Evolutionary conservation across 2,113 vertebrate species (phyloP), one percentile per base, ranked within the genome.

Genomic region (Aphyosemion australe): DNA sequence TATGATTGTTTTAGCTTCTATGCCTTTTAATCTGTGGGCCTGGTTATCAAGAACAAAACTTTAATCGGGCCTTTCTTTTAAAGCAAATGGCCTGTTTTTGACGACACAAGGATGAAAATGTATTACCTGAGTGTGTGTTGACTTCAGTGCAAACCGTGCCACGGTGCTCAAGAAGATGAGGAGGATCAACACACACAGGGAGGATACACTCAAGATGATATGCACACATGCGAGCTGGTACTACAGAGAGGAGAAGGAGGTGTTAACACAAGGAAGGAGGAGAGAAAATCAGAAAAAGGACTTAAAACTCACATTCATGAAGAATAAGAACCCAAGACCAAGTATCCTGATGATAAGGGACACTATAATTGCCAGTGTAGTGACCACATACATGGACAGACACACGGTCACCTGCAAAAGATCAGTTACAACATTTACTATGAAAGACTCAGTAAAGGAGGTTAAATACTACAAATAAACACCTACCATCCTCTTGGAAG

Each of bases 401-500:
- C 78, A 89, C 53, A 82, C 57, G 2, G 87, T 89, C 66, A 89
- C 80, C 90, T 91, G 65, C 20, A 43, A 67, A 50, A 68, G 18
- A 72, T 0, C 19, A 26, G 16, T 47, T 2, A 32, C 32, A 21
- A 53, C 5, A 34, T 12, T 62, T 8, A 67, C 13, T 34, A 1
- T 55, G 11, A 59, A 15, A 9, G 11, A 43, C 4, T 19, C 13
- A 53, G 2, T 19, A 37, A 65, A 26, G 13, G 20, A 10, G 15
- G 20, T 21, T 19, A 70, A 74, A 58, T 2, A 32, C 9, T 26
- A 51, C 19, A 55, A 58, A 21, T 15, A 31, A 12, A 45, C 11
- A 57, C 62, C 1, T 67, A 88, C 86, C 83, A 80, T 85, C 78
- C 71, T 90, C 71, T 91, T 90, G 53, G 88, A 87, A 0, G 84